A percentile compares a stretch with the other conserved stretches of the same genome.
Evolutionary conservation across 2,113 vertebrate species (phyloP).

Genomic region (Gasterosteus aculeatus): DNA sequence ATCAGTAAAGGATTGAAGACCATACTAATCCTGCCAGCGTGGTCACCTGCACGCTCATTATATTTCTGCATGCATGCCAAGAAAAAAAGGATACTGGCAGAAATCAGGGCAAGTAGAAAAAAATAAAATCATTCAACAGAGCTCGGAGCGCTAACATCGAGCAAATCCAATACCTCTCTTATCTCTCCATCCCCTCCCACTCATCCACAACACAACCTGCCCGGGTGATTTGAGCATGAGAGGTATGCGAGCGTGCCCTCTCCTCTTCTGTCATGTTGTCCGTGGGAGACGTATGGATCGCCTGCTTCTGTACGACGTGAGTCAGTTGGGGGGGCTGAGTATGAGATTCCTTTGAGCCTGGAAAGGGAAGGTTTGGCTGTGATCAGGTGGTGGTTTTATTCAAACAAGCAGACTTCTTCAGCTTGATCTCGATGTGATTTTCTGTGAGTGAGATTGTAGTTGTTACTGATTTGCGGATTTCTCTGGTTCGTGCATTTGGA

Average conservation of each 20-base stretch:
- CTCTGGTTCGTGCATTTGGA: conserved; percentile 38
- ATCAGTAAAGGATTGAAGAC: conserved; percentile 69
- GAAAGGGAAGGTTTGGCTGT: conserved; percentile 4
- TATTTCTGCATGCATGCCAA: conserved; percentile 58
- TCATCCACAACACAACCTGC: conserved; percentile 82
- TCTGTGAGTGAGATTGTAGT: conserved; percentile 10
- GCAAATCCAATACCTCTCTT: conserved; percentile 76
- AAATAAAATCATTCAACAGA: conserved; percentile 58
- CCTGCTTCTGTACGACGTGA: conserved; percentile 41
- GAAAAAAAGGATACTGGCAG: conserved; percentile 55
- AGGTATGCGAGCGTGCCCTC: conserved; percentile 42
- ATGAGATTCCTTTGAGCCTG: conserved; percentile 22
- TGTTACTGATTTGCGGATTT: conserved; percentile 17
- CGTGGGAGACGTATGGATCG: conserved; percentile 57
- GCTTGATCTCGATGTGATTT: conserved; percentile 22
- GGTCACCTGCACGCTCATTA: conserved; percentile 67
- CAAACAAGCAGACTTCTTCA: conserved; percentile 4
- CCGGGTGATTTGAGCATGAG: conserved; percentile 68
- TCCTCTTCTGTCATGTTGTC: conserved; percentile 44
- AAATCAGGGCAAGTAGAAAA: conserved; percentile 71
- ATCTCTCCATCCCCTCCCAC: conserved; percentile 79
- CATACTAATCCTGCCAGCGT: conserved; percentile 67
- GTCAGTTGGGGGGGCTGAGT: conserved; percentile 24
- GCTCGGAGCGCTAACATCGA: conserved; percentile 61
- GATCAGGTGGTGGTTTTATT: conserved; percentile 8